These are phyloP conservation scores for Lepidostoma basale DNA, from an alignment of 1,140 invertebrate genomes.

Conservation along the genomic window DNA sequence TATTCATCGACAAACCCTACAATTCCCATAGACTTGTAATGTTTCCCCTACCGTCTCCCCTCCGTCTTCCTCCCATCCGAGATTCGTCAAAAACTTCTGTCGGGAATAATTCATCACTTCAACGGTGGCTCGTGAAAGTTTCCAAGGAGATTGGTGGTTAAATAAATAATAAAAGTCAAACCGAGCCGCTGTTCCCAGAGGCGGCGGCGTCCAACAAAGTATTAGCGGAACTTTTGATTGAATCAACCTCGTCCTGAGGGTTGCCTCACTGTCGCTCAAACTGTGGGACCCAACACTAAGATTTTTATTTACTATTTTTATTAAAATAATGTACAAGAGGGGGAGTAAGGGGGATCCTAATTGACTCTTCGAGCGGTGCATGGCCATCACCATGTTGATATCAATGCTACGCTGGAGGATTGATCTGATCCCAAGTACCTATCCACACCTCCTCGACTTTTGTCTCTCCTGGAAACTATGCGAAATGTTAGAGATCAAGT, in stretches of 20 bases:
- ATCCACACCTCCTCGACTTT: too few species aligned
- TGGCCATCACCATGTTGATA: too few species aligned
- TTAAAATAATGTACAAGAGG: too few species aligned
- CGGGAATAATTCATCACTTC: constrained; percentile 41
- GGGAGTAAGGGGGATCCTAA: too few species aligned
- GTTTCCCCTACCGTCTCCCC: not conserved
- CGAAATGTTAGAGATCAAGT: too few species aligned
- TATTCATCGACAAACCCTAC: not conserved
- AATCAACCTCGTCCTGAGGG: constrained; percentile 34
- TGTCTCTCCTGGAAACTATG: too few species aligned
- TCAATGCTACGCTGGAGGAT: too few species aligned
- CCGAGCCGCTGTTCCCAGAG: not conserved
- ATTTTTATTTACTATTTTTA: too few species aligned
- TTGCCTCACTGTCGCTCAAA: too few species aligned
- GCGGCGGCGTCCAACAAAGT: constrained; percentile 25
- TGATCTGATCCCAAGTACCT: too few species aligned
- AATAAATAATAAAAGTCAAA: constrained; percentile 45
- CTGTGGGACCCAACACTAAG: too few species aligned
- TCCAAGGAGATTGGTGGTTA: constrained; percentile 41
- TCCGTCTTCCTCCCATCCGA: not conserved
- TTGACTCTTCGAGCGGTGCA: too few species aligned
- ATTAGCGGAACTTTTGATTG: constrained; percentile 45
- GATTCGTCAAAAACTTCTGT: constrained; percentile 29
- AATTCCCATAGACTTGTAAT: not conserved
- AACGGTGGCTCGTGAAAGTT: constrained; percentile 33